These are phyloP conservation scores for Sarcophaga bullata DNA, from an alignment of 1,140 invertebrate species.

Conservation along the genomic window DNA sequence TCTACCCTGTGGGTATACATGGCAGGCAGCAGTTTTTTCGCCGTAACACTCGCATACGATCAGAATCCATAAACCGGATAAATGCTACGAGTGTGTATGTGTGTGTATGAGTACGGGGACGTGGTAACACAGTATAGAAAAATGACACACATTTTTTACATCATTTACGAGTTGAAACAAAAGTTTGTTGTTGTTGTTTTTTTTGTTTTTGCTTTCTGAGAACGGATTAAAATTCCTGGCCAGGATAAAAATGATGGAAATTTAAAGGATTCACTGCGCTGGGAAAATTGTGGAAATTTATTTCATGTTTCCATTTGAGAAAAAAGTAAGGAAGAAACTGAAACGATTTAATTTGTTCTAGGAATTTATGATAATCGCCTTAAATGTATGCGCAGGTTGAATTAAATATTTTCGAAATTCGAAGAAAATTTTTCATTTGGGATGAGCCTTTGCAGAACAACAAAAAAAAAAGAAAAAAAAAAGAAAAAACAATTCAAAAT, in stretches of 20 bases:
- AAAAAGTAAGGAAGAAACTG: too few relatives aligned
- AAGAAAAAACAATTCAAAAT: not conserved
- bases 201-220: not conserved
- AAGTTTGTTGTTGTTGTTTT: not conserved
- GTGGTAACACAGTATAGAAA: not conserved
- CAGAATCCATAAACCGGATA: not conserved
- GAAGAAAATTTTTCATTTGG: constrained; percentile 29
- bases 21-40: not conserved
- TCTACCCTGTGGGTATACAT: constrained; percentile 2
- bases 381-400: too few relatives aligned
- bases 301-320: not conserved
- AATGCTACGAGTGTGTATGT: not conserved
- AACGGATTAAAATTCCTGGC: too few relatives aligned
- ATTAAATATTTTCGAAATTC: too few relatives aligned
- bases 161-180: not conserved
- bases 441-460: not conserved
- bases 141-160: constrained; percentile 15
- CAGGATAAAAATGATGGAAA: not conserved
- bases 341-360: too few relatives aligned
- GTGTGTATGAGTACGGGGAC: not conserved
- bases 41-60: not conserved
- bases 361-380: not conserved
- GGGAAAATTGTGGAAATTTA: not conserved
- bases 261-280: not conserved
- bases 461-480: constrained; percentile 5